Evolutionary conservation across 2,113 vertebrate species (phyloP).

Genomic region (Sceloporus undulatus): DNA sequence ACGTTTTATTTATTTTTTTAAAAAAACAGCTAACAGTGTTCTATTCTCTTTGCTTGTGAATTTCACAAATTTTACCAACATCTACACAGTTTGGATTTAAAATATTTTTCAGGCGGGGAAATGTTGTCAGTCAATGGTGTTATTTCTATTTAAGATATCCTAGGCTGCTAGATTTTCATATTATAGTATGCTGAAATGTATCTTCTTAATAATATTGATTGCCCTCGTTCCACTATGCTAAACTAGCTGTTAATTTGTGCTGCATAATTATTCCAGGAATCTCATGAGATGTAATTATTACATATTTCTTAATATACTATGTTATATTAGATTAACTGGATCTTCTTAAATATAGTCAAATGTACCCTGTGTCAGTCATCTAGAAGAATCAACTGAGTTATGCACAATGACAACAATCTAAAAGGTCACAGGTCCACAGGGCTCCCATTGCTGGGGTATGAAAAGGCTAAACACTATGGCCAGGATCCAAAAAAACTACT

Average conservation of each 20-base stretch:
- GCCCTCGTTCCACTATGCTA: not conserved
- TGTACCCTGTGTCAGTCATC: constrained; percentile 23
- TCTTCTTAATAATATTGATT: not conserved
- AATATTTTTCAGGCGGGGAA: not conserved
- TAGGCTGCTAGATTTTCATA: constrained; percentile 15
- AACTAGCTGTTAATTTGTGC: not conserved
- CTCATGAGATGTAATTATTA: constrained; percentile 13
- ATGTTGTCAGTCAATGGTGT: not conserved
- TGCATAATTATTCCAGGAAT: not conserved
- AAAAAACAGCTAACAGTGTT: constrained; percentile 48
- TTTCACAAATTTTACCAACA: constrained; percentile 48
- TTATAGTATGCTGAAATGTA: constrained; percentile 33
- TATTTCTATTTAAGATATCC: not conserved
- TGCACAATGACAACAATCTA: not conserved
- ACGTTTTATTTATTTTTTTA: constrained; percentile 37
- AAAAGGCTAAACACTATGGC: constrained; percentile 23
- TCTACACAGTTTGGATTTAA: constrained; percentile 17
- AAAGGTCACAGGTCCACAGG: constrained; percentile 17
- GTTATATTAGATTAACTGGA: constrained; percentile 19
- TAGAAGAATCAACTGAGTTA: constrained; percentile 45
- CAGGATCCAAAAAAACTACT: constrained; percentile 14
- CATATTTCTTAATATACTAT: constrained; percentile 11
- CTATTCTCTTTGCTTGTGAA: constrained; percentile 22
- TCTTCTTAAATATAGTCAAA: not conserved
- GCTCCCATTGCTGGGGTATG: constrained; percentile 15